Evolutionary conservation across 2,797 vertebrate genomes (phyloP).

Genomic region (Tamandua tetradactyla): DNA sequence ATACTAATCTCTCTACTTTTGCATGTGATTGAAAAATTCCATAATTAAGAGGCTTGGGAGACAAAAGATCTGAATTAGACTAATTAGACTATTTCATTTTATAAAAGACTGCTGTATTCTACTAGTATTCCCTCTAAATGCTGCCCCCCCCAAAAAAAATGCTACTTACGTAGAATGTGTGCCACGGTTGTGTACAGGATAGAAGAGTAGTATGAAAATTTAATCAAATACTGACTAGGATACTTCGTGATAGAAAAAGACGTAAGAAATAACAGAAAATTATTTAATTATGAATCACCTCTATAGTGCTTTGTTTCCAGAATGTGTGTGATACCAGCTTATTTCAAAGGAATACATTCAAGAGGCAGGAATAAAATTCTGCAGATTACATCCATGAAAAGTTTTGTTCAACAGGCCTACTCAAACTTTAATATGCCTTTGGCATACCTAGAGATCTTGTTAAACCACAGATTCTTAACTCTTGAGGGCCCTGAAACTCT

Average conservation of each 20-base stretch:
- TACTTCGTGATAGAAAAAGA: neutral
- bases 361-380: neutral
- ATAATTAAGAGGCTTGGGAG: neutral
- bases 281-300: conserved; percentile 1
- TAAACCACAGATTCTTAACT: neutral
- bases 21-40: neutral
- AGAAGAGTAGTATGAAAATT: neutral
- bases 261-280: neutral
- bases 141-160: neutral
- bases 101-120: neutral
- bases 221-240: neutral
- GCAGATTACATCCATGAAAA: neutral
- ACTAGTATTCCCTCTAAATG: neutral
- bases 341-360: neutral
- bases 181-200: neutral
- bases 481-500: neutral
- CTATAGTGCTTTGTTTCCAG: neutral
- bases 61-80: neutral
- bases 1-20: neutral
- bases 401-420: neutral
- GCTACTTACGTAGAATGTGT: neutral
- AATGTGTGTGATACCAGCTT: neutral
- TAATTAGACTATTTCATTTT: neutral
- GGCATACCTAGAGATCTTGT: neutral
- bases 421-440: neutral